Percentiles rank a stretch among this genome's conserved stretches.
These are phyloP conservation scores for Rhynchonycteris naso DNA, from an alignment of 2,797 vertebrate genomes.

Conservation along the genomic window DNA sequence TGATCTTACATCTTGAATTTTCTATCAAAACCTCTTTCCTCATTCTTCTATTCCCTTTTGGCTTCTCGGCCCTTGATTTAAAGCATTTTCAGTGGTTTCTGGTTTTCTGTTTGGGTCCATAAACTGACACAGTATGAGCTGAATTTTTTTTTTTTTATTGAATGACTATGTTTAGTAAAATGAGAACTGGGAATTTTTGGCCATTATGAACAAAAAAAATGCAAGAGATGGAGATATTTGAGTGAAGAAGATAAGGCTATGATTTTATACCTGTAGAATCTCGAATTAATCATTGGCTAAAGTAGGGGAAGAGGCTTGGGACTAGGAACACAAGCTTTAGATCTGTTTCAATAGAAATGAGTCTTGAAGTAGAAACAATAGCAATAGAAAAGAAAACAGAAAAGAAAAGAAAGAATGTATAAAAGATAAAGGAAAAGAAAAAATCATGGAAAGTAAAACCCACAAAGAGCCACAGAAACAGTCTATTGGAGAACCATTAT, in stretches of 20 bases:
- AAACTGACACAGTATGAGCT: not conserved
- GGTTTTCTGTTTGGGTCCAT: not conserved
- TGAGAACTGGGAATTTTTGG: not conserved
- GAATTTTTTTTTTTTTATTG: too few species aligned
- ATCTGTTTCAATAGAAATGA: not conserved
- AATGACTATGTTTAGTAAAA: not conserved
- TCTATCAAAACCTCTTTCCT: not conserved
- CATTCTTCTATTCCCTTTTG: not conserved
- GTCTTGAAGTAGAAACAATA: not conserved
- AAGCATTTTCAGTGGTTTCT: not conserved
- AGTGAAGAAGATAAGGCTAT: not conserved
- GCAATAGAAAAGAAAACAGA: not conserved
- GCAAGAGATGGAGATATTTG: not conserved
- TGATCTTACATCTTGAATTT: not conserved
- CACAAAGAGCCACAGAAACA: not conserved
- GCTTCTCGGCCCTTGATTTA: not conserved
- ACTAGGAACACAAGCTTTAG: not conserved
- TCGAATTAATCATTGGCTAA: slow-evolving; percentile 1
- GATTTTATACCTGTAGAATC: not conserved
- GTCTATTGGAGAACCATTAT: not conserved
- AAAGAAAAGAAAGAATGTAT: not conserved
- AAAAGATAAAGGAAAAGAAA: slow-evolving; percentile 15
- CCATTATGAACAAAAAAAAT: not conserved
- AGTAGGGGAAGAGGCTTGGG: not conserved
- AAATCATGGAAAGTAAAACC: not conserved